phyloP scores from a whole-genome alignment of 2,888 invertebrate genomes.

The Craniophora ligustri region DNA sequence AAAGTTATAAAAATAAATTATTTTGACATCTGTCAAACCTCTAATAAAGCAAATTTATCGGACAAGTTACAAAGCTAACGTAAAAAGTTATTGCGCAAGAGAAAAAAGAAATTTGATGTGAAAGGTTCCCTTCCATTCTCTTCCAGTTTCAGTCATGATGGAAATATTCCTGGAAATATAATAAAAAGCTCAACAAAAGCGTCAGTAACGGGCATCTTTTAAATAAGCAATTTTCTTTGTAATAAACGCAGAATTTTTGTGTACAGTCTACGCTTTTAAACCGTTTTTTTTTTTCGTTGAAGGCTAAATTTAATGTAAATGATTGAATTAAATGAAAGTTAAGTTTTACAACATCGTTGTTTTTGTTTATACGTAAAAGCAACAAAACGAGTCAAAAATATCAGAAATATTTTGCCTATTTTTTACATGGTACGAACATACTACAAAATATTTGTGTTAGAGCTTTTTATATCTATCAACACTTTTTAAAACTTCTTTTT shows the following conservation, averaged over 20 bases:
- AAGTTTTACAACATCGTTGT: too few species aligned
- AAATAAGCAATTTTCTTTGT: slow-evolving; percentile 47
- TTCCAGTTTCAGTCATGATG: slow-evolving; percentile 4
- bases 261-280: slow-evolving; percentile 17
- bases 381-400: too few species aligned
- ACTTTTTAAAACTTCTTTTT: too few species aligned
- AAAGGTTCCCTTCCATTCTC: neutral
- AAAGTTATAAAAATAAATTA: neutral
- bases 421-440: too few species aligned
- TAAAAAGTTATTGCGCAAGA: neutral
- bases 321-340: neutral
- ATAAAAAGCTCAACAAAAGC: slow-evolving; percentile 40
- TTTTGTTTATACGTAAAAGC: too few species aligned
- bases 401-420: too few species aligned
- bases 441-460: too few species aligned
- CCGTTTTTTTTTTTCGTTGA: neutral
- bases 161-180: slow-evolving; percentile 39
- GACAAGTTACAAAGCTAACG: neutral
- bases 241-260: slow-evolving; percentile 36
- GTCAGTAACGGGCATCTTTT: slow-evolving; percentile 34
- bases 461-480: too few species aligned
- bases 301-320: too few species aligned
- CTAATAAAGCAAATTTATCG: too few species aligned
- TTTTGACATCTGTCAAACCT: too few species aligned
- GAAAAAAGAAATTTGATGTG: neutral